A percentile compares a stretch with the other conserved stretches of the same genome.
phyloP scores from a whole-genome alignment of 1,140 invertebrate species.

The Polypedilum pembai region DNA sequence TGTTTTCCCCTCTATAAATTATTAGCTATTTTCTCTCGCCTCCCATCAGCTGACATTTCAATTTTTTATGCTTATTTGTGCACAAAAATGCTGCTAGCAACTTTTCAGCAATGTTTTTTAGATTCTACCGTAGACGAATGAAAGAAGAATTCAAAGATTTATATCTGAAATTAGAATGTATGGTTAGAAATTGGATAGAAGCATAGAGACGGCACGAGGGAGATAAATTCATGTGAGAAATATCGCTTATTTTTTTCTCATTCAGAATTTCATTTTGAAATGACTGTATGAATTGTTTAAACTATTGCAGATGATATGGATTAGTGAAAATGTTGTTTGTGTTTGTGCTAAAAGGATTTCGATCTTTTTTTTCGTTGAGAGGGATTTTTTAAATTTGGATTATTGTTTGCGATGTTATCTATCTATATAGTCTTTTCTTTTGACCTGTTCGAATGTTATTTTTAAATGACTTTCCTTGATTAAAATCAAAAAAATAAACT shows the following conservation, averaged over 20 bases:
- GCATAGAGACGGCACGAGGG: background rate
- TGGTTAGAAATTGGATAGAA: background rate
- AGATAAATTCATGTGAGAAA: conserved; percentile 12
- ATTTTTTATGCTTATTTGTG: conserved; percentile 12
- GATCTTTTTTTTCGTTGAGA: no score
- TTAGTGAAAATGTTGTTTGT: background rate
- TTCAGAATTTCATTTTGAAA: no score
- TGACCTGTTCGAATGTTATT: no score
- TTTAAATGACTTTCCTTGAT: no score
- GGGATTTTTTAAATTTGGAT: no score
- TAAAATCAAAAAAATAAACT: background rate
- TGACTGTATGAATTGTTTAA: background rate
- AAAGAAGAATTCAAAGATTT: background rate
- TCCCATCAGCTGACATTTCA: conserved; percentile 5
- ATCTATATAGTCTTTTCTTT: no score
- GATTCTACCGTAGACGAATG: background rate
- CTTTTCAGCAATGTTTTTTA: no score
- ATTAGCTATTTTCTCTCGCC: background rate
- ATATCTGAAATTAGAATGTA: conserved; percentile 14
- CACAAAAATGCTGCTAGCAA: background rate
- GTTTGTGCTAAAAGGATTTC: background rate
- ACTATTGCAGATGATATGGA: background rate
- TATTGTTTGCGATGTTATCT: no score
- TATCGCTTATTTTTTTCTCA: no score
- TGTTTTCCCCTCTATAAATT: background rate